Evolutionary conservation across 2,888 invertebrate genomes (phyloP).

Genomic region (Chydorus sphaericus): DNA sequence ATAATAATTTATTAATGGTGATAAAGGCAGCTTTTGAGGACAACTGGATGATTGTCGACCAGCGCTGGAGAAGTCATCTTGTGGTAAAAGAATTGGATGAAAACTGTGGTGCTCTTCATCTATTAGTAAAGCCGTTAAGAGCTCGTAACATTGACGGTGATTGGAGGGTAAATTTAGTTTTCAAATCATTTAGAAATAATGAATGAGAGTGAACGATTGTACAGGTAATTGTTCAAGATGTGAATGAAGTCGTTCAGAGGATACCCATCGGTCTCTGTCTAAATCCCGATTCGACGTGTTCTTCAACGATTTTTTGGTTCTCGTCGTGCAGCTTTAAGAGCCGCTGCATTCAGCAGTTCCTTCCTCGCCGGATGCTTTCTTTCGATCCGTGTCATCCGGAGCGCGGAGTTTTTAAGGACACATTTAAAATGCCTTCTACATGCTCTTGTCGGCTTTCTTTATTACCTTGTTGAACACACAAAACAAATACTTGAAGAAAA

Average conservation of each 20-base stretch:
- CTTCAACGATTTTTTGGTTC: neutral
- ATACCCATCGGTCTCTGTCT: neutral
- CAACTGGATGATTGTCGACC: neutral
- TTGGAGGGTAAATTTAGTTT: too few species aligned
- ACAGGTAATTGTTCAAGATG: neutral
- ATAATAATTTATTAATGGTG: neutral
- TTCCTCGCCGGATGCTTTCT: neutral
- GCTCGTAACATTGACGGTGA: neutral
- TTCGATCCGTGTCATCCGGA: neutral
- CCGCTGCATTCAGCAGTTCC: conserved; percentile 5
- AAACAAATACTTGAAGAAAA: too few species aligned
- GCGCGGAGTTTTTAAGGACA: neutral
- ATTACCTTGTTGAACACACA: too few species aligned
- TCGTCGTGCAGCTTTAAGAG: neutral
- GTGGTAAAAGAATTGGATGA: neutral
- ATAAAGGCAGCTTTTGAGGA: neutral
- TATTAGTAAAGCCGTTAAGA: neutral
- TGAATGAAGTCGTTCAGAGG: neutral
- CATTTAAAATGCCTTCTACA: conserved; percentile 4
- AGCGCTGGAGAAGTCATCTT: neutral
- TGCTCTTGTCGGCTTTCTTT: conserved; percentile 1
- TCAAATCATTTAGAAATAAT: too few species aligned
- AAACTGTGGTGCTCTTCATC: neutral
- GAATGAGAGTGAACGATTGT: too few species aligned
- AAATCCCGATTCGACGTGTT: neutral